Base-by-base conservation (phyloP, 92 coral and sea anemone species). In the Muricea muricata region DNA sequence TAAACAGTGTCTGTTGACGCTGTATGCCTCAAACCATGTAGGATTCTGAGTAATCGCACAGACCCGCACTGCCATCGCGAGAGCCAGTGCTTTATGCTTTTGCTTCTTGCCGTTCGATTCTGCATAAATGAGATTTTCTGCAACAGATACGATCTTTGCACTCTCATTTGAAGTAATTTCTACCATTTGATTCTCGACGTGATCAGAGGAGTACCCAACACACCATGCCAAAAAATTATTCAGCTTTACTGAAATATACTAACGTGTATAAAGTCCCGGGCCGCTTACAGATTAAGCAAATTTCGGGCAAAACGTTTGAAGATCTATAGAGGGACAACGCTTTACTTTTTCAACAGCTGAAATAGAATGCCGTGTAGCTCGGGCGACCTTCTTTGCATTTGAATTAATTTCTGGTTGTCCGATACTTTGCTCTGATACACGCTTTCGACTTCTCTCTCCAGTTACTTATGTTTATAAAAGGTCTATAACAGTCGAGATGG, bases 231-330 rank as follows among this genome's bases (percentile, higher is more conserved):
- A 55, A 55, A 55, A n/a, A n/a, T n/a, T n/a, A n/a, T n/a, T n/a
- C n/a, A n/a, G n/a, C n/a, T n/a, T n/a, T n/a, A n/a, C n/a, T 7
- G 65, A 21, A 55, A 55, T 20, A 7, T 7, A 55, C n/a, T 8
- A 7, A 9, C 9, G 8, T 24, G 35, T 17, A 65, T 6, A 65
- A 6, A 6, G 73, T 31, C 42, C 73, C 73, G 14, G 7, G 17
- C 73, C 42, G 14, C 7, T 65, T 65, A 24, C 73, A 65, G 7
- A 65, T 65, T 65, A 65, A 28, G 26, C 73, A 65, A 65, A 65
- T 28, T 28, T 65, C 73, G 42, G 39, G 39, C 35, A 65, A 33
- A 3, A 65, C 73, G 21, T 65, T 65, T 65, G 73, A 65, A 6
- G 73, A 65, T 65, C 73, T n/a, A n/a, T 31, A 33, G 20, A 5